phyloP scores from a whole-genome alignment of 2,797 vertebrate species.

The Enteromius radiatus region DNA sequence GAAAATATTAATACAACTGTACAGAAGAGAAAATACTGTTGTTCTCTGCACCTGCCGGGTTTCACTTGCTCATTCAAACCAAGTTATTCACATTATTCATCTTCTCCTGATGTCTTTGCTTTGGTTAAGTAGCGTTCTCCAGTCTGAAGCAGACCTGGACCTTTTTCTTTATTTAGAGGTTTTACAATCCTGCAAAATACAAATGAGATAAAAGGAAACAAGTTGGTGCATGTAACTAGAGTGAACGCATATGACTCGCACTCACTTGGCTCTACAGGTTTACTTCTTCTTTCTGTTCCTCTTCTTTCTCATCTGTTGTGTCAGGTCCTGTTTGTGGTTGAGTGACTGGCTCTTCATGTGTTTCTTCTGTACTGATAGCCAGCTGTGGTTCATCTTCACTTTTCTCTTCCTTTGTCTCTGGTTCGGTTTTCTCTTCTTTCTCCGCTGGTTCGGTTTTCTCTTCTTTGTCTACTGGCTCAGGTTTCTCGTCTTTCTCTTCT shows the following conservation, averaged over 20 bases:
- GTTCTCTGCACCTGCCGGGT: conserved; percentile 2
- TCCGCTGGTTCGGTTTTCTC: neutral
- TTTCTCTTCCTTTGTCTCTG: conserved; percentile 7
- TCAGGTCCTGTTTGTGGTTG: conserved; percentile 27
- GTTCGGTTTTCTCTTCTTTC: conserved; percentile 7
- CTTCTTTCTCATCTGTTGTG: conserved; percentile 23
- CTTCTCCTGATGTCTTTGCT: neutral
- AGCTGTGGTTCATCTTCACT: conserved; percentile 25
- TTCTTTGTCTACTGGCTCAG: neutral
- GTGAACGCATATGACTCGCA: neutral
- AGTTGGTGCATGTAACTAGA: neutral
- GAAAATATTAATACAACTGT: conserved; percentile 43
- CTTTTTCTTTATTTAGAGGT: neutral
- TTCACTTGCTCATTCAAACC: conserved; percentile 24
- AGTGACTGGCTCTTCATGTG: conserved; percentile 7
- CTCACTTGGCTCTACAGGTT: conserved; percentile 32
- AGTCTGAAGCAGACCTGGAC: neutral
- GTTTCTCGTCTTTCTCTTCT: conserved; percentile 22
- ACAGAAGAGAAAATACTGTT: conserved; percentile 38
- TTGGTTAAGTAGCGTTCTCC: conserved; percentile 17
- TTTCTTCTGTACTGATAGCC: conserved; percentile 19
- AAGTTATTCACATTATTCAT: conserved; percentile 37
- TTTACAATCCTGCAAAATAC: conserved; percentile 41
- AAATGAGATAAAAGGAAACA: conserved; percentile 4
- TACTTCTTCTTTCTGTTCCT: conserved; percentile 44